These are phyloP conservation scores for Phoxinus dragarum DNA, from an alignment of 2,797 vertebrate species.

Conservation along the genomic window DNA sequence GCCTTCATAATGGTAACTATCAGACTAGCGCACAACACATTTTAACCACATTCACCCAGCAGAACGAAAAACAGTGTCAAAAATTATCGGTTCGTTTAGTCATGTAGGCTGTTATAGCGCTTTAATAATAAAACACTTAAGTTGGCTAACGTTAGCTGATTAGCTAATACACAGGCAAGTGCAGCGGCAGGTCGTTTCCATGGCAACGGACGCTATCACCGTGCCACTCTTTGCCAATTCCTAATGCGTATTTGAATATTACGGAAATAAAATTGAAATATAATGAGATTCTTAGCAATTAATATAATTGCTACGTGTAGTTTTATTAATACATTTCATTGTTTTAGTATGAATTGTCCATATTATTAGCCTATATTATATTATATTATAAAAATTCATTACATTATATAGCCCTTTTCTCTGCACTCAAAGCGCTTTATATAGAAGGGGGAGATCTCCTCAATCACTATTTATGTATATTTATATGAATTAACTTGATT, in stretches of 20 bases:
- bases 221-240: not conserved
- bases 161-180: not conserved
- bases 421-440: too few species aligned
- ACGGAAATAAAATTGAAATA: not conserved
- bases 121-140: not conserved
- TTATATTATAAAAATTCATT: too few species aligned
- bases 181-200: conserved; percentile 58
- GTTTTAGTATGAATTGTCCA: not conserved
- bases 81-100: not conserved
- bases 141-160: conserved; percentile 5
- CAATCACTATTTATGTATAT: too few species aligned
- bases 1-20: not conserved
- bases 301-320: not conserved
- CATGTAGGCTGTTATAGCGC: not conserved
- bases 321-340: not conserved
- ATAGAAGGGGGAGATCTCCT: too few species aligned
- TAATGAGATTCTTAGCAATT: not conserved
- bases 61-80: not conserved
- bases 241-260: not conserved
- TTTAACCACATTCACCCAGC: not conserved
- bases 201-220: conserved; percentile 64
- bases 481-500: conserved; percentile 1
- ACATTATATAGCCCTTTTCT: too few species aligned
- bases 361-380: too few species aligned
- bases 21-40: not conserved